Conservation (phyloP, 1,140 invertebrate species). For the Oncopeltus fasciatus region DNA sequence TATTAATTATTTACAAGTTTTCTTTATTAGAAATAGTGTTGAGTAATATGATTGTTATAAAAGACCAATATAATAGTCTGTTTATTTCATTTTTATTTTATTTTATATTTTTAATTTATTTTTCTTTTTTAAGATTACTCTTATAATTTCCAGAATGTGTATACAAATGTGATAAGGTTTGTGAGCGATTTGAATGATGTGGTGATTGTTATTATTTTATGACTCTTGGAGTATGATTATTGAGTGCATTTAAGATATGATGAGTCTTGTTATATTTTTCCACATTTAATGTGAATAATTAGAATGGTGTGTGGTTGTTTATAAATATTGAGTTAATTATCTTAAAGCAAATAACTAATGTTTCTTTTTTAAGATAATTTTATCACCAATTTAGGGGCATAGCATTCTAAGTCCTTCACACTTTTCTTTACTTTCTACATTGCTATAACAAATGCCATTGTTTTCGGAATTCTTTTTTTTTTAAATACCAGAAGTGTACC, state of each 20-base stretch:
- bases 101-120: no score
- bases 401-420: not conserved
- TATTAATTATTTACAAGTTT: not conserved
- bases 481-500: not conserved
- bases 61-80: no score
- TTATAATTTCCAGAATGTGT: not conserved
- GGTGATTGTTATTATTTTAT: no score
- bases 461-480: not conserved
- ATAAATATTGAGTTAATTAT: not conserved
- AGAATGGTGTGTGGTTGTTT: conserved; percentile 4
- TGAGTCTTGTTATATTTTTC: conserved; percentile 4
- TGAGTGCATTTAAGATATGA: no score
- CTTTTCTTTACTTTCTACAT: not conserved
- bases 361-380: not conserved
- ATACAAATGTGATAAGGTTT: not conserved
- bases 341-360: not conserved
- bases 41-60: no score
- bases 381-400: not conserved
- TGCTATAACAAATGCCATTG: not conserved
- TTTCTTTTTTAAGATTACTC: no score
- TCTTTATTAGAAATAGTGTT: no score
- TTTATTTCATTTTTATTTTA: no score
- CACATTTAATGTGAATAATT: not conserved
- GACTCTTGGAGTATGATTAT: no score
- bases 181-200: not conserved